Evolutionary conservation across 2,113 vertebrate genomes (phyloP), one percentile per base, ranked within the genome.

Genomic region (Tachycineta bicolor): DNA sequence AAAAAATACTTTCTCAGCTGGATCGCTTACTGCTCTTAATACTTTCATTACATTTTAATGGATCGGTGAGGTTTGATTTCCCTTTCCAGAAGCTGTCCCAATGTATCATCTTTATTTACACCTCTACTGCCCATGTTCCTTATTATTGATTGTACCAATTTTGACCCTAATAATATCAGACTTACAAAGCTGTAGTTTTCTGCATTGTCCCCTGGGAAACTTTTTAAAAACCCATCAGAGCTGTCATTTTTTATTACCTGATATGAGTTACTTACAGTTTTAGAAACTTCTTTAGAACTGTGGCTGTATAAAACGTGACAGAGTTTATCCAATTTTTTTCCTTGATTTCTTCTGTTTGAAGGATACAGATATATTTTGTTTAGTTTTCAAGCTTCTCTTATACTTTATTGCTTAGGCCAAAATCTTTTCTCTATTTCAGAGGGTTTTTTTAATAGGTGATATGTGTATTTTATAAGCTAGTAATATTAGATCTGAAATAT

Each of bases 251-350:
- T 81, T 41, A 63, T 93, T 86, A 60, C 43, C 65, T 83, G 39
- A 55, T 92, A 88, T 1, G 6, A 86, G 34, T 77, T 86, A 71
- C 67, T 31, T 82, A 20, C 74, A 53, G 53, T 90, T 93, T 77
- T 62, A 83, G 59, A 83, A 92, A 67, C 68, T 92, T 93, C 55
- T 70, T 93, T 90, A 90, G 73, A 90, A 19, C 33, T 59, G 17
- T 34, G 43, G 39, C 47, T 88, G 26, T 47, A 81, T 90, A 84
- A 92, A 96, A 86, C 1, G 5, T 80, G 55, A 50, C 46, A 69
- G 34, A 71, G 18, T 55, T 90, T 83, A 84, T 47, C 8, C 7
- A 17, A 6, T 86, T 85, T 91, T 85, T 91, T 92, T 53, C 59
- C 43, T 70, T 2, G 0, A 34, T 93, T 89, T 82, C 22, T 76